Conservation (phyloP, 2,888 invertebrate genomes). For the Parthenolecanium corni region DNA sequence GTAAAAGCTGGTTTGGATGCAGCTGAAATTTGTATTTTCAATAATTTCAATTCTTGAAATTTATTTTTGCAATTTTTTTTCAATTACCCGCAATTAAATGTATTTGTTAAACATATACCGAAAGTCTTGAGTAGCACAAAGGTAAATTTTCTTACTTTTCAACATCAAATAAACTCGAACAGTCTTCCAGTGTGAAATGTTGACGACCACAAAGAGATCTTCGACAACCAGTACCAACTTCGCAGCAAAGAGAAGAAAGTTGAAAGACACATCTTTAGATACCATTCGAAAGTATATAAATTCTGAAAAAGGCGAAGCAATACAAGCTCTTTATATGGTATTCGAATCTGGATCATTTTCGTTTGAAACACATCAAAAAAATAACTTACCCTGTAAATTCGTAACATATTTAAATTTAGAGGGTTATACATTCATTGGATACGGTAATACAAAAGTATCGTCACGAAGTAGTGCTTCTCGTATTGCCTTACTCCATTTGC, state of each 20-base stretch:
- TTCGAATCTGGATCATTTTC: constrained; percentile 4
- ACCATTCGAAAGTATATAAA: not conserved
- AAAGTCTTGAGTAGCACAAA: no score
- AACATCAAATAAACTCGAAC: no score
- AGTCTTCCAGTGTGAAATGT: no score
- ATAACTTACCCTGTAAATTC: not conserved
- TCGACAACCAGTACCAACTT: not conserved
- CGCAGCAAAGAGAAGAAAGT: not conserved
- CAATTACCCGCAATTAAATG: no score
- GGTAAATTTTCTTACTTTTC: no score
- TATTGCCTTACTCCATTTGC: not conserved
- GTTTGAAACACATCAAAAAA: not conserved
- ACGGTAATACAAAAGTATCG: constrained; percentile 7
- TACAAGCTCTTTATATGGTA: constrained; percentile 18
- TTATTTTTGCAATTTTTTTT: no score
- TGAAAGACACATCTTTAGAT: constrained; percentile 4
- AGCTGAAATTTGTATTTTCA: no score
- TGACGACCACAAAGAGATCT: not conserved
- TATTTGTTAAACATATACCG: no score
- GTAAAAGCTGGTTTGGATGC: no score
- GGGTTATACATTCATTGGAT: constrained; percentile 21
- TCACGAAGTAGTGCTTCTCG: constrained; percentile 7
- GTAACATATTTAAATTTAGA: constrained; percentile 8
- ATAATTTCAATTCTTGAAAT: no score
- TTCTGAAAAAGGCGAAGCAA: constrained; percentile 9